Conservation (phyloP, 2,113 vertebrate species). For the cat (Felis catus) region F.catus_Fca126_mat1.0 CM031419.1:78573001-78573500, state of each 20-base stretch:
- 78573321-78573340: neutral
- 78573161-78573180: neutral
- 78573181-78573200: conserved; percentile 37
- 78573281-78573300: neutral
- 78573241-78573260: neutral
- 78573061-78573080: conserved; percentile 24
- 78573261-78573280: conserved; percentile 21
- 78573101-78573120: neutral
- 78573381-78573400: neutral
- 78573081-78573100: neutral
- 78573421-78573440: neutral
- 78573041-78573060: neutral
- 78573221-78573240: neutral
- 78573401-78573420: neutral
- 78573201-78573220: conserved; percentile 34
- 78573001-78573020: neutral
- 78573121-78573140: neutral
- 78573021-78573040: neutral
- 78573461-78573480: conserved; percentile 25
- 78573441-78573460: conserved; percentile 28
- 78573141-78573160: neutral
- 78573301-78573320: neutral
- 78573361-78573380: neutral
- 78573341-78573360: neutral
- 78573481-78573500: neutral